A percentile compares a stretch with the other conserved stretches of the same genome.
Conservation (phyloP, 2,113 vertebrate species). For the Drymodes brunneopygia region DNA sequence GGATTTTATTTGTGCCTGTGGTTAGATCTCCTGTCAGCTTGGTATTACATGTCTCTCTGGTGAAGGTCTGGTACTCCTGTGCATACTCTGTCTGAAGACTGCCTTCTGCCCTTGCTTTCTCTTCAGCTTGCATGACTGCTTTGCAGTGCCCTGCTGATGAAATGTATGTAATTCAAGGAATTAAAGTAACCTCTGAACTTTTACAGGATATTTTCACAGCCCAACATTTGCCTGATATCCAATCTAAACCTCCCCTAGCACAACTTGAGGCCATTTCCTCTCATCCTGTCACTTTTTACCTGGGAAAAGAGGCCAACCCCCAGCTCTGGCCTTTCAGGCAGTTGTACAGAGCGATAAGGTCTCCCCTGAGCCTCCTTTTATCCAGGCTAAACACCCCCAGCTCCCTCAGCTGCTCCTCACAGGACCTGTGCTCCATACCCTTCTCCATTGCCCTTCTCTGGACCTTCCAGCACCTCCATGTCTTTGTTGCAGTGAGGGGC, state of each 20-base stretch:
- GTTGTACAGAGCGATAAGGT: rapidly evolving
- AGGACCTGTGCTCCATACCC: neutral
- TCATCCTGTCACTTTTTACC: neutral
- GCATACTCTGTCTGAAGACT: neutral
- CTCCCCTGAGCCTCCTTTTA: neutral
- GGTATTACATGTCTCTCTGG: neutral
- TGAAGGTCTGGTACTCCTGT: neutral
- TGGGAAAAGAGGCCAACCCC: neutral
- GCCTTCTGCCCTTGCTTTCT: neutral
- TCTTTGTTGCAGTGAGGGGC: neutral
- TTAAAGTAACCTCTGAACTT: neutral
- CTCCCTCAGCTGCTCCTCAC: neutral
- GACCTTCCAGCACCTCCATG: neutral
- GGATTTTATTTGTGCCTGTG: neutral
- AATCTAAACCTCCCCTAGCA: neutral
- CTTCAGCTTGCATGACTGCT: neutral
- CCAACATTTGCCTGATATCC: neutral
- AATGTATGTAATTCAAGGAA: neutral
- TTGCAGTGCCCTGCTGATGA: neutral
- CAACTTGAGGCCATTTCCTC: neutral
- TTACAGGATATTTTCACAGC: neutral
- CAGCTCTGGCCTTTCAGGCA: neutral
- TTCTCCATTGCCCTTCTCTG: neutral
- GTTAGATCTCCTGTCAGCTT: neutral
- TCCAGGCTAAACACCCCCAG: neutral